Conservation (phyloP, 1,140 invertebrate genomes). For the Helicorthomorpha holstii region DNA sequence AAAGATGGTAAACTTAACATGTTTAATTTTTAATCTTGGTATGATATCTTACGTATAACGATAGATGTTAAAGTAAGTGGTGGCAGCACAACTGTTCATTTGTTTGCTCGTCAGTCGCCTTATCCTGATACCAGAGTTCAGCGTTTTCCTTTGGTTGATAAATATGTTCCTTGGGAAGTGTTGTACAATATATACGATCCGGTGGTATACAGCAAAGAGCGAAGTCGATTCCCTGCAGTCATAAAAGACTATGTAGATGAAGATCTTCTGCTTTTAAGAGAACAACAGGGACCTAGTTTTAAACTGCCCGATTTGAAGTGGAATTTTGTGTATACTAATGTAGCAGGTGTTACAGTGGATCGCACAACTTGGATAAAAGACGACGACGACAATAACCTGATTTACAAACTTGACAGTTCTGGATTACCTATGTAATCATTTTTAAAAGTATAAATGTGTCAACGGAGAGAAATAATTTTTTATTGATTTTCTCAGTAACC, state of each 20-base stretch:
- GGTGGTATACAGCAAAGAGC: constrained; percentile 20
- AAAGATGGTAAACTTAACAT: constrained; percentile 18
- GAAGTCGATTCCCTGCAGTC: constrained; percentile 18
- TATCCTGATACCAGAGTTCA: constrained; percentile 27
- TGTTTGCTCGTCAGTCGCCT: constrained; percentile 25
- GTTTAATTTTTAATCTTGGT: constrained; percentile 12
- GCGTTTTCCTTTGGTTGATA: constrained; percentile 29
- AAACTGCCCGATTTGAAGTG: constrained; percentile 12
- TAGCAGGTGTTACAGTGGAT: constrained; percentile 17
- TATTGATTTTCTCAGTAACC: constrained; percentile 18
- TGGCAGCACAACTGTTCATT: constrained; percentile 11
- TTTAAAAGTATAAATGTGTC: background rate
- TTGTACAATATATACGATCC: constrained; percentile 26
- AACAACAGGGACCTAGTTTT: constrained; percentile 2
- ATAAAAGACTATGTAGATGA: constrained; percentile 24
- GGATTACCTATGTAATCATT: constrained; percentile 14
- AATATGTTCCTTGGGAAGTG: constrained; percentile 31
- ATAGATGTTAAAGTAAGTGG: background rate
- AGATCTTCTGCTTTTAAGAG: constrained; percentile 20
- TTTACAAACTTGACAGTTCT: constrained; percentile 16
- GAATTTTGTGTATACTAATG: constrained; percentile 17
- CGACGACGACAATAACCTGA: constrained; percentile 8
- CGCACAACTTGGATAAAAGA: constrained; percentile 15
- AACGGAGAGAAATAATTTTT: background rate
- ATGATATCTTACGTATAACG: background rate